Percentiles rank a stretch among this genome's conserved stretches.
phyloP scores from a whole-genome alignment of 2,888 invertebrate genomes.

The Idaea dimidiata region DNA sequence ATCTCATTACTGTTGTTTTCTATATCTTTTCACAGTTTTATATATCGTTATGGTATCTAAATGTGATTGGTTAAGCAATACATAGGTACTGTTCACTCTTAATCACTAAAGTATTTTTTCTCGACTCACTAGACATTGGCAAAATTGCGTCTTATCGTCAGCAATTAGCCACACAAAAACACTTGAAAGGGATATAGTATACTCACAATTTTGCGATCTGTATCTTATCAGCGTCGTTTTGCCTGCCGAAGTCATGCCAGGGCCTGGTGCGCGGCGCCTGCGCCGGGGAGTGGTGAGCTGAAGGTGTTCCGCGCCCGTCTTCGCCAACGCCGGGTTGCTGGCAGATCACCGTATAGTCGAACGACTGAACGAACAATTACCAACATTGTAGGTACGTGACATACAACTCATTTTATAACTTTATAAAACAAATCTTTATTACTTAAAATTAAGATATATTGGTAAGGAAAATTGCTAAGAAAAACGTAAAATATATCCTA shows the following conservation, averaged over 20 bases:
- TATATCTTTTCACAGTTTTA: neutral
- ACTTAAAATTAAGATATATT: neutral
- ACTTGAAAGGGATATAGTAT: conserved; percentile 10
- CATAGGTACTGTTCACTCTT: too few species aligned
- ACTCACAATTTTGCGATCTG: conserved; percentile 99
- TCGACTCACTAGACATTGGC: too few species aligned
- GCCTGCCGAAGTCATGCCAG: conserved; percentile 96
- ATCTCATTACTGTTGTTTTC: neutral
- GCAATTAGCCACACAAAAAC: too few species aligned
- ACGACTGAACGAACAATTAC: conserved; percentile 83
- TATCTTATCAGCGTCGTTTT: conserved; percentile 97
- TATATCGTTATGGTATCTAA: neutral
- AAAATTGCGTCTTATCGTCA: too few species aligned
- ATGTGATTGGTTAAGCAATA: too few species aligned
- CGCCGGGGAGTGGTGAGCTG: conserved; percentile 82
- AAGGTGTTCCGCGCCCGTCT: conserved; percentile 82
- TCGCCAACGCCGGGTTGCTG: conserved; percentile 82
- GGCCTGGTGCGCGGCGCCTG: conserved; percentile 88
- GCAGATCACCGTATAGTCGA: conserved; percentile 96
- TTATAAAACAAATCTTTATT: neutral
- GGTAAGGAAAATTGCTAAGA: neutral
- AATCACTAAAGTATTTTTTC: too few species aligned
- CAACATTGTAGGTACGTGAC: neutral
- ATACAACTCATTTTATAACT: neutral
- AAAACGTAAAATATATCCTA: neutral